A percentile compares a stretch with the other conserved stretches of the same genome.
Conservation (phyloP, 2,797 vertebrate species). For the Spheniscus humboldti region DNA sequence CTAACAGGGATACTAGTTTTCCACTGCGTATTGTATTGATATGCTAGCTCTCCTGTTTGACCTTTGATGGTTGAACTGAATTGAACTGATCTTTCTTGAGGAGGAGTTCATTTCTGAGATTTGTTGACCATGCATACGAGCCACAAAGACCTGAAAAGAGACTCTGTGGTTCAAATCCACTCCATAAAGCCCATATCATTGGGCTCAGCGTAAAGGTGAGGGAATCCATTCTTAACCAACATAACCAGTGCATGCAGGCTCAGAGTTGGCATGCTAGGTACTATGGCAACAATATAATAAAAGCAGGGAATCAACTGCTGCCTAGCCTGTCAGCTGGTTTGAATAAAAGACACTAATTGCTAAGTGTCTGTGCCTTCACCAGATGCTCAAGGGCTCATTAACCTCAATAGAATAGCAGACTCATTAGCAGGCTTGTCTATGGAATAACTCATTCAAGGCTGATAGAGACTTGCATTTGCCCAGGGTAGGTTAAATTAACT, state of each 20-base stretch:
- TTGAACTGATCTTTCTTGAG: not conserved
- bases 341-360: slow-evolving; percentile 42
- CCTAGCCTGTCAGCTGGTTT: slow-evolving; percentile 8
- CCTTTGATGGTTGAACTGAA: not conserved
- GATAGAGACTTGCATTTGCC: not conserved
- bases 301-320: not conserved
- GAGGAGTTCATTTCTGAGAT: not conserved
- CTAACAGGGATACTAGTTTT: not conserved
- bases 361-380: slow-evolving; percentile 27
- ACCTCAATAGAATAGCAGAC: slow-evolving; percentile 23
- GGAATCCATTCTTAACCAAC: not conserved
- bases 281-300: not conserved
- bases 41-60: not conserved
- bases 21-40: not conserved
- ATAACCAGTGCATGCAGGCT: not conserved
- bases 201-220: not conserved
- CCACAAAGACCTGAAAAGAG: not conserved
- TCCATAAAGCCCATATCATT: not conserved
- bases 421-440: slow-evolving; percentile 29
- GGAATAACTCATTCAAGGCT: slow-evolving; percentile 17
- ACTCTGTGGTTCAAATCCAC: not conserved
- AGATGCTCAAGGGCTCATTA: slow-evolving; percentile 43
- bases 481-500: not conserved
- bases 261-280: not conserved
- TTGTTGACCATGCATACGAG: not conserved